Conservation (phyloP, 2,797 vertebrate species). For the Crypturellus tataupa region DNA sequence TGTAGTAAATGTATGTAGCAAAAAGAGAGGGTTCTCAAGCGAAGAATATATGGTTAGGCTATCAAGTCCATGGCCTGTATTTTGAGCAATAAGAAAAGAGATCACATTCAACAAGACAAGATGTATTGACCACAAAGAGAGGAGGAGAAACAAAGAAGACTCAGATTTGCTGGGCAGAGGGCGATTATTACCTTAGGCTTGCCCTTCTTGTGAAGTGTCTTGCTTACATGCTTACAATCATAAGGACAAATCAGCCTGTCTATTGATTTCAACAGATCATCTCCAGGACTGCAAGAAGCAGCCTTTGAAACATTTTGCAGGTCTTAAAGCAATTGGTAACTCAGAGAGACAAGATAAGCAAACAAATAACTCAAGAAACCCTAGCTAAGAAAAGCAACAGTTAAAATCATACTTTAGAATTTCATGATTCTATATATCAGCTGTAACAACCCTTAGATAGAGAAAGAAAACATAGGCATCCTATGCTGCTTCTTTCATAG, state of each 20-base stretch:
- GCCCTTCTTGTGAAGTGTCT: background rate
- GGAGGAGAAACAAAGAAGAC: background rate
- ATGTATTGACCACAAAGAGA: background rate
- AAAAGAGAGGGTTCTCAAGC: background rate
- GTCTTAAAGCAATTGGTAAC: background rate
- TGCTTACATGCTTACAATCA: background rate
- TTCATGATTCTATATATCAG: background rate
- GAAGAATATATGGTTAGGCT: background rate
- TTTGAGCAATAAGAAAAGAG: background rate
- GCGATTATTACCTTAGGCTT: background rate
- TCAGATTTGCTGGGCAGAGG: background rate
- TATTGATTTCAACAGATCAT: background rate
- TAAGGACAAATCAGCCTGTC: background rate
- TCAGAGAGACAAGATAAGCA: background rate
- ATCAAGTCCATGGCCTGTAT: background rate
- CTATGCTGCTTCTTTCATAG: background rate
- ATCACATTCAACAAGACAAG: background rate
- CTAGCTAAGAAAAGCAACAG: background rate
- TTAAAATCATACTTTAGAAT: background rate
- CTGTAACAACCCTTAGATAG: background rate
- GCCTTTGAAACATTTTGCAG: fast-evolving
- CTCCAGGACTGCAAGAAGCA: background rate
- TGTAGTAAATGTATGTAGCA: background rate
- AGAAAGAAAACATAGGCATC: background rate
- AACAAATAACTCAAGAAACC: background rate